Evolutionary conservation across 2,797 vertebrate species (phyloP), one percentile per base, ranked within the genome.

Genomic region (Hydrolagus colliei): DNA sequence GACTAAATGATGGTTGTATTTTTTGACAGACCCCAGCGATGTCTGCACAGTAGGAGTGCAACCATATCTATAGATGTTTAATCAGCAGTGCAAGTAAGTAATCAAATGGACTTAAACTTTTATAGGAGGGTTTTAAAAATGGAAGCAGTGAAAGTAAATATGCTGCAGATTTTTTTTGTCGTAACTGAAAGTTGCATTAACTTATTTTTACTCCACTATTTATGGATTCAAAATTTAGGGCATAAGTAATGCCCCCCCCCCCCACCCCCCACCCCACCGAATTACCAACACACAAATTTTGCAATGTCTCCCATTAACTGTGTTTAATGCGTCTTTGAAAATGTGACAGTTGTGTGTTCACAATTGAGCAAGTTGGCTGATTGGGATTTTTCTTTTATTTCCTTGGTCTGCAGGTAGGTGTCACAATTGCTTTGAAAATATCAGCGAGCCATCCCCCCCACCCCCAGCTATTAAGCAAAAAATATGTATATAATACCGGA

Each of bases 401-500:
- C 95, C 96, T 93, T 93, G 93, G 93, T 95, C 94, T 95, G 94
- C 97, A 98, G 98, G 96, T 97, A 97, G 97, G 96, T 96, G 97
- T 98, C 96, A 98, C 96, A 98, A 95, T 98, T 97, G 96, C 96
- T 97, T 96, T 96, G 96, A 95, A 92, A 95, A 95, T 95, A 92
- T 93, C 92, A 95, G 91, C 93, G 93, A 93, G 94, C 95, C 95
- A 90, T 94, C 94, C 93, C 93, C 41, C 93, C 88, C 87, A 91
- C 93, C 41, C 93, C 88, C 87, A 91, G 92, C 92, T 92, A 94
- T 93, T 93, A 93, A 92, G 91, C 91, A 92, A 92, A 93, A 92
- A 92, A 91, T 94, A 93, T 92, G 79, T 88, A 91, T 94, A 90
- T 94, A 92, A 92, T 93, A 93, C 93, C 88, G 92, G 94, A 96